Base-by-base conservation (phyloP, 1,140 invertebrate species). In the Drosophila mojavensis region DNA sequence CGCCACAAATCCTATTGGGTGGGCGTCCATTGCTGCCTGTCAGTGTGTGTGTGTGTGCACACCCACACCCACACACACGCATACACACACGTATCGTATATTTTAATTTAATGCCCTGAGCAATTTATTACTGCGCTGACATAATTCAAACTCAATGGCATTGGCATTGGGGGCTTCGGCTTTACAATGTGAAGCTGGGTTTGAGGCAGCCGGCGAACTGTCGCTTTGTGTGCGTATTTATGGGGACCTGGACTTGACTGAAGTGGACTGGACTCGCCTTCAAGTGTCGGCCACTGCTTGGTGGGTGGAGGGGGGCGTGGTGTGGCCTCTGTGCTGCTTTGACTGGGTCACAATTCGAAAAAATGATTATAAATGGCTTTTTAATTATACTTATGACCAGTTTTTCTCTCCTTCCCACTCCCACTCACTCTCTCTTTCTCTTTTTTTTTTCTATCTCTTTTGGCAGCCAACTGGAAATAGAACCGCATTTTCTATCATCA, bases 61-160 rank as follows among this genome's bases (percentile, higher is more conserved):
- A 6, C 17, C 5, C n/a, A 11, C 9, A 28, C 41, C 61, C 26
- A n/a, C 59, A 69, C 66, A 68, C 48, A 45, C 13, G n/a, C 10
- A 39, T 26, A 69, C 36, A 20, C 51, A 70, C 66, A 69, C 50
- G 55, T 48, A 28, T 76, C 45, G 64, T 81, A 78, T 74, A 81
- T 78, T 82, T 81, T 81, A 81, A 82, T 82, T 81, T 82, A 82
- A 82, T 82, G 78, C 75, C 63, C 68, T 61, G 79, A 73, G 72
- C 75, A 82, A 82, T 82, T 82, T 82, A 82, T 82, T 82, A 77
- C 80, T 81, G 80, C 80, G 80, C 79, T 81, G 80, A 81, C 79
- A 82, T 82, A 81, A 82, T 82, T 82, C 80, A 82, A 82, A 78
- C 75, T 81, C 75, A 82, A 82, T 82, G 80, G 72, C 78, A 68